A percentile compares a stretch with the other conserved stretches of the same genome.
Evolutionary conservation across 2,888 invertebrate genomes (phyloP).

Genomic region (Allygus modestus): DNA sequence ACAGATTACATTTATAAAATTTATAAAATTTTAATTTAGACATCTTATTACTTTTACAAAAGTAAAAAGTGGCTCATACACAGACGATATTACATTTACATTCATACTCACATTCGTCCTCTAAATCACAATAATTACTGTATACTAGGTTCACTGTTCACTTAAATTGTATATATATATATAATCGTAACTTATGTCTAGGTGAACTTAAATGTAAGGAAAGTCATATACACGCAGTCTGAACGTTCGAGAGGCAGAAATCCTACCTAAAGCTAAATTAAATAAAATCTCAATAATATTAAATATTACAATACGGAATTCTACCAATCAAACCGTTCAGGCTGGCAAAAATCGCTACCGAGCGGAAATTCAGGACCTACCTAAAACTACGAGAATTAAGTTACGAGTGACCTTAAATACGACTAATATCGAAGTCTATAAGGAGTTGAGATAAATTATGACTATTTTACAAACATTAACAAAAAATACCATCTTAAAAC

Average conservation of each 20-base stretch:
- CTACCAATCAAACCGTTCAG: slow-evolving; percentile 69
- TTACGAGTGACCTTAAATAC: slow-evolving; percentile 57
- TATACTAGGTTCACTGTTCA: slow-evolving; percentile 61
- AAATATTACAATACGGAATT: slow-evolving; percentile 65
- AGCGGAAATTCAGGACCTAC: slow-evolving; percentile 47
- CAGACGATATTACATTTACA: slow-evolving; percentile 60
- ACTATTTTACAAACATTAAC: slow-evolving; percentile 58
- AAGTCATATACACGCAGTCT: slow-evolving; percentile 66
- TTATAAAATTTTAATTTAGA: slow-evolving; percentile 59
- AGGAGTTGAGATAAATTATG: slow-evolving; percentile 50
- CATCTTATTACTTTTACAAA: slow-evolving; percentile 62
- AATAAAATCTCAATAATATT: slow-evolving; percentile 63
- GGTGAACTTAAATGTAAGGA: slow-evolving; percentile 57
- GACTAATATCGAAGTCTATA: slow-evolving; percentile 52
- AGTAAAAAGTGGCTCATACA: slow-evolving; percentile 60
- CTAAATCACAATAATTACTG: slow-evolving; percentile 63
- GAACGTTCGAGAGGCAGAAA: slow-evolving; percentile 69
- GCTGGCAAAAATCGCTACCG: slow-evolving; percentile 60
- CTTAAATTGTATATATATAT: slow-evolving; percentile 59
- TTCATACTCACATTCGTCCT: slow-evolving; percentile 48
- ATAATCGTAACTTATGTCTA: slow-evolving; percentile 57
- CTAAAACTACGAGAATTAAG: slow-evolving; percentile 59
- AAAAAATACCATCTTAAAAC: slow-evolving; percentile 51
- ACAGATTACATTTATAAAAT: slow-evolving; percentile 25
- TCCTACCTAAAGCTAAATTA: slow-evolving; percentile 63